These are phyloP conservation scores for Axea sp. DNA, from an alignment of 2,888 invertebrate species.

Conservation along the genomic window DNA sequence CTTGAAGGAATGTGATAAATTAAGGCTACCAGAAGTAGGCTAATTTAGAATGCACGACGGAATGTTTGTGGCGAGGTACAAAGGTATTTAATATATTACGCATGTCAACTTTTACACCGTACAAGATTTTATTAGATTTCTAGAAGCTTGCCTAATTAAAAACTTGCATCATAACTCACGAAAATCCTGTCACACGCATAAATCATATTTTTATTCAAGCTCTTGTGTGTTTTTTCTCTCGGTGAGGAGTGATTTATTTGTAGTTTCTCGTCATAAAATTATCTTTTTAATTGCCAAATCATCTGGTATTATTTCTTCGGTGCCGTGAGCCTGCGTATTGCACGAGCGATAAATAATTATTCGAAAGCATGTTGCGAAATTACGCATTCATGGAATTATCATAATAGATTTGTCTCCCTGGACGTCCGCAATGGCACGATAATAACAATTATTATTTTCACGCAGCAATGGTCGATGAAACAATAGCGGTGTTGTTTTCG, in stretches of 20 bases:
- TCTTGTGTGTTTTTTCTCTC: conserved; percentile 34
- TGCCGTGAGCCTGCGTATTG: not conserved
- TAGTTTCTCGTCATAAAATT: conserved; percentile 24
- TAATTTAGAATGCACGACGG: conserved; percentile 53
- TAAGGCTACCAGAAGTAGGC: conserved; percentile 47
- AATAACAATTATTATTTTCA: conserved; percentile 50
- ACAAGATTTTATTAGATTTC: conserved; percentile 58
- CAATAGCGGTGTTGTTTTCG: conserved; percentile 20
- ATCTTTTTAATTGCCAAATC: conserved; percentile 41
- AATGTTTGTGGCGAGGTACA: conserved; percentile 46
- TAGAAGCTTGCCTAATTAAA: conserved; percentile 56
- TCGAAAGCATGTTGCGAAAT: conserved; percentile 9
- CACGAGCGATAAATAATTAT: conserved; percentile 39
- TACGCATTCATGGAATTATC: conserved; percentile 34
- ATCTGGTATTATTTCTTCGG: not conserved
- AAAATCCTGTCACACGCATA: conserved; percentile 46
- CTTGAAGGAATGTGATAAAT: conserved; percentile 48
- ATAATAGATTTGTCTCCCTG: conserved; percentile 37
- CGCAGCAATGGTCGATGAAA: conserved; percentile 11
- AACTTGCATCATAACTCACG: conserved; percentile 58
- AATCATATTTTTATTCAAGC: conserved; percentile 52
- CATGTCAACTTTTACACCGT: conserved; percentile 46
- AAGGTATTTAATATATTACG: conserved; percentile 59
- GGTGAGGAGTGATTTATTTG: conserved; percentile 47
- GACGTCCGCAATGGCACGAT: conserved; percentile 9